Percentiles rank a stretch among this genome's conserved stretches.
Conservation (phyloP, 2,113 vertebrate genomes). For the Cepphus grylle region DNA sequence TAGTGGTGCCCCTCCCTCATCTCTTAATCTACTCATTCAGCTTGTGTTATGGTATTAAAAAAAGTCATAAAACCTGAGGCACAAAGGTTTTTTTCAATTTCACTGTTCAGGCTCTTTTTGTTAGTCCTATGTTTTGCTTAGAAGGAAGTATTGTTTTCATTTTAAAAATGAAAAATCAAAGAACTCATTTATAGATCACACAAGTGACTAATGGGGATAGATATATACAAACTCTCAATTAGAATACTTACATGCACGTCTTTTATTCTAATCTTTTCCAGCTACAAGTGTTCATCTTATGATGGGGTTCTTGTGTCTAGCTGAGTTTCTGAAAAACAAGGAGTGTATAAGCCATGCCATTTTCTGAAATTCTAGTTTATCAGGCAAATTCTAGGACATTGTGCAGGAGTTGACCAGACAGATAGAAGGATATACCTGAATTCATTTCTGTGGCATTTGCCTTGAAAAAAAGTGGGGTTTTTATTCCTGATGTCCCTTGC, state of each 20-base stretch:
- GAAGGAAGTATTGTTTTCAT: neutral
- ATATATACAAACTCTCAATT: neutral
- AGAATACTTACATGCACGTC: neutral
- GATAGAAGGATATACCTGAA: neutral
- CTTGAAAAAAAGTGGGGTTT: rapidly evolving
- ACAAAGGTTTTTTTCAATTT: neutral
- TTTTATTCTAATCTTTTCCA: neutral
- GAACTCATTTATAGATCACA: neutral
- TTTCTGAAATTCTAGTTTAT: neutral
- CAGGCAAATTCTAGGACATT: neutral
- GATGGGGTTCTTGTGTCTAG: neutral
- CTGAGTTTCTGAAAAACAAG: neutral
- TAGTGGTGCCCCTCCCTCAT: neutral
- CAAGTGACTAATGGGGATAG: neutral
- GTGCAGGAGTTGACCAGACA: neutral
- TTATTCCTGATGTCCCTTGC: neutral
- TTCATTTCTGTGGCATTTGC: neutral
- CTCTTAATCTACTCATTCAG: neutral
- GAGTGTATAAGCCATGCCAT: neutral
- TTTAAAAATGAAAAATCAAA: neutral
- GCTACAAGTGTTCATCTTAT: neutral
- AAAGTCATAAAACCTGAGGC: neutral
- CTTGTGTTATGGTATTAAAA: neutral
- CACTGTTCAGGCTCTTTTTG: neutral
- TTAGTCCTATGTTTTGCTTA: neutral